phyloP scores from a whole-genome alignment of 1,140 invertebrate species.

The Bombus impatiens region DNA sequence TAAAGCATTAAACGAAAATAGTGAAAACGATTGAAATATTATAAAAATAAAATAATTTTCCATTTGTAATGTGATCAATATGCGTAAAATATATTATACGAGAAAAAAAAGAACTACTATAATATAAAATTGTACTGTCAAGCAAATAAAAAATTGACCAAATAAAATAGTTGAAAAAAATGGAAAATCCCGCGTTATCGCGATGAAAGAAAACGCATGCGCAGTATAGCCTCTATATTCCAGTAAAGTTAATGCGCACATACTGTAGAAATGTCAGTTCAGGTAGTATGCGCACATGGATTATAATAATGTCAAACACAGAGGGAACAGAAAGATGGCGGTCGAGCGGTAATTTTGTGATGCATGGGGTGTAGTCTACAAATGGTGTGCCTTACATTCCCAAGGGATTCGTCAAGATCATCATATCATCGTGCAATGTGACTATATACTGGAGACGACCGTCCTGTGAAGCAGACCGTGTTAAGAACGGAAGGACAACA shows the following conservation, averaged over 20 bases:
- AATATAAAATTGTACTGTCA: constrained; percentile 37
- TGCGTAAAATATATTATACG: neutral
- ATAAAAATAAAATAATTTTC: constrained; percentile 16
- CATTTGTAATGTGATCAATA: neutral
- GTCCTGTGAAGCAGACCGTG: constrained; percentile 43
- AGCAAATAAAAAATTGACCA: neutral
- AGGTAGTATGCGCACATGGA: constrained; percentile 30
- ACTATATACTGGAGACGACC: constrained; percentile 9
- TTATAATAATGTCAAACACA: constrained; percentile 63
- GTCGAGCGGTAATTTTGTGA: constrained; percentile 54
- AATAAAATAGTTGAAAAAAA: constrained; percentile 23
- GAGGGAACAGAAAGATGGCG: constrained; percentile 51
- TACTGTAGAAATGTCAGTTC: constrained; percentile 24
- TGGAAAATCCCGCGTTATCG: constrained; percentile 2
- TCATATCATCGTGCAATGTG: constrained; percentile 45
- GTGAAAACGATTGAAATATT: neutral
- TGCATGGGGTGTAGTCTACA: constrained; percentile 30
- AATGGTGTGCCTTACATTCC: constrained; percentile 31
- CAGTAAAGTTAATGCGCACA: constrained; percentile 32
- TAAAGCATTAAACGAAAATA: constrained; percentile 13
- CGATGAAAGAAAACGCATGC: neutral
- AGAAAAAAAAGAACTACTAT: constrained; percentile 2
- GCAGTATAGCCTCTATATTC: neutral
- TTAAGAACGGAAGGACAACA: constrained; percentile 28
- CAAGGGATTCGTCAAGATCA: constrained; percentile 7